phyloP scores from a whole-genome alignment of 2,797 vertebrate species.

The Chelmon rostratus region DNA sequence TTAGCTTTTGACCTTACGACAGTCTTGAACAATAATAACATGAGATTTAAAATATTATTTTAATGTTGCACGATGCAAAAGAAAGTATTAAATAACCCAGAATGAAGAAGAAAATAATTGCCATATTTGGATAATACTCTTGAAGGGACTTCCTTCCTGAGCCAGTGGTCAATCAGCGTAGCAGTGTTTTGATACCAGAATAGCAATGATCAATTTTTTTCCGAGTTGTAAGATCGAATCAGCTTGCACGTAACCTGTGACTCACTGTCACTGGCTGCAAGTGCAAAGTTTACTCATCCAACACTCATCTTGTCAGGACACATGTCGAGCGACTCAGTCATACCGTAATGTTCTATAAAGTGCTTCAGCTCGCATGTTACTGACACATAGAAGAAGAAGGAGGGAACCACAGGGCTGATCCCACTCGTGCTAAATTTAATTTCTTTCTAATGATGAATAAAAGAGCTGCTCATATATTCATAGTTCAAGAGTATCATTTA shows the following conservation, averaged over 20 bases:
- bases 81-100: background rate
- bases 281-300: background rate
- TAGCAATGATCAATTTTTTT: slow-evolving; percentile 5
- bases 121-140: background rate
- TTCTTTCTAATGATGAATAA: background rate
- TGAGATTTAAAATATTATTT: background rate
- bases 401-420: background rate
- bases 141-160: rapidly evolving
- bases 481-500: background rate
- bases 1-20: background rate
- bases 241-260: background rate
- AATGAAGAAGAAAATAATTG: background rate
- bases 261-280: background rate
- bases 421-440: background rate
- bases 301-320: background rate
- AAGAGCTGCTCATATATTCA: background rate
- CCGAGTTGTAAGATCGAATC: background rate
- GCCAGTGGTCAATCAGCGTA: background rate
- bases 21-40: background rate
- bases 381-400: background rate
- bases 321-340: background rate
- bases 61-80: background rate
- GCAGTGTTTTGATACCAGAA: background rate
- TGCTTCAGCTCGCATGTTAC: background rate
- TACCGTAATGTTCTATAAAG: background rate